Evolutionary conservation across 2,113 vertebrate species (phyloP).

Genomic region (Sigmodon hispidus): DNA sequence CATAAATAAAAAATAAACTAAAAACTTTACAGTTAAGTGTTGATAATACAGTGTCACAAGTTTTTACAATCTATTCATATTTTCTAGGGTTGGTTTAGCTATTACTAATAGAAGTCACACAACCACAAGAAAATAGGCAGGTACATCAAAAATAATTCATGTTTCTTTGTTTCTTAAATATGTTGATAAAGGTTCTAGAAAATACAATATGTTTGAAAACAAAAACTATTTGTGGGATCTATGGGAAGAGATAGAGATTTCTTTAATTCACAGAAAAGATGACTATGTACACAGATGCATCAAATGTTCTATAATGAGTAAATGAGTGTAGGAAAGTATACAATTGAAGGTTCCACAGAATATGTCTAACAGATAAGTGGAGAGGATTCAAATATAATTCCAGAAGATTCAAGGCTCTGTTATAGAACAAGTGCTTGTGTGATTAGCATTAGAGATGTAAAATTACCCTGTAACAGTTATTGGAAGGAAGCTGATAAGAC

Average conservation of each 20-base stretch:
- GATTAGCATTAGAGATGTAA: background rate
- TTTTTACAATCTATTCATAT: background rate
- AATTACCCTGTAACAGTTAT: no score
- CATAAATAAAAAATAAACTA: background rate
- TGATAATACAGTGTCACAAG: background rate
- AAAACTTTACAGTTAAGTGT: background rate
- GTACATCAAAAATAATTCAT: background rate
- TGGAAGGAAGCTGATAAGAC: background rate
- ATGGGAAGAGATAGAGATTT: background rate
- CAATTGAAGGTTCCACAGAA: background rate
- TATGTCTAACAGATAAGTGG: background rate
- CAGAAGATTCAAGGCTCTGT: background rate
- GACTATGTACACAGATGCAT: background rate
- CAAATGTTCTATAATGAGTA: background rate
- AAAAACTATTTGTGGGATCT: background rate
- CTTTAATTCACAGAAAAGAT: background rate
- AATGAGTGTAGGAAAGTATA: background rate
- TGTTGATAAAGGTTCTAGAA: background rate
- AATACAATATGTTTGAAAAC: background rate
- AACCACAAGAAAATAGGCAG: background rate
- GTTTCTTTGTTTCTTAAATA: background rate
- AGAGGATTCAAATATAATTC: background rate
- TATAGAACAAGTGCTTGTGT: background rate
- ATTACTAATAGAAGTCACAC: background rate
- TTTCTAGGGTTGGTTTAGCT: background rate